phyloP scores from a whole-genome alignment of 1,140 invertebrate genomes.

The Oscheius sp. region DNA sequence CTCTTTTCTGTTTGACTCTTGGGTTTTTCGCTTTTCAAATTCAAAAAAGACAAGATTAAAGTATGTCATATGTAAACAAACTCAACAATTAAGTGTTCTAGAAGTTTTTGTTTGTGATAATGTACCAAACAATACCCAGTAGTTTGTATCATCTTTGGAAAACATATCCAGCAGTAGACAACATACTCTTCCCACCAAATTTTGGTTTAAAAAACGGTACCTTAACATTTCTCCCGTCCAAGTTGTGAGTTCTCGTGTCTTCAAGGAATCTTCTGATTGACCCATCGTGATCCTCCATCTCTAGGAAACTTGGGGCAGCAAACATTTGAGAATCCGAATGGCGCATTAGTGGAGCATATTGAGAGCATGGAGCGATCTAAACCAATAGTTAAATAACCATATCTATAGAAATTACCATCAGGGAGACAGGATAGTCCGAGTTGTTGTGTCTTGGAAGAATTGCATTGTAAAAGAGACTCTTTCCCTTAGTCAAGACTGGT shows the following conservation, averaged over 20 bases:
- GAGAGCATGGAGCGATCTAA: conserved; percentile 40
- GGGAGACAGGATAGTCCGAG: conserved; percentile 29
- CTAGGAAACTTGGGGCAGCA: conserved; percentile 34
- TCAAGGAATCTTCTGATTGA: conserved; percentile 35
- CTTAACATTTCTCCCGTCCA: conserved; percentile 29
- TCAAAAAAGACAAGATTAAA: no score
- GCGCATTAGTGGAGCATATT: conserved; percentile 44
- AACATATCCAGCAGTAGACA: no score
- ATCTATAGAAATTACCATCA: conserved; percentile 13
- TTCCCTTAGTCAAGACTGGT: conserved; percentile 27
- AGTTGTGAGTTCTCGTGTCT: conserved; percentile 36
- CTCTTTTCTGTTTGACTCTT: no score
- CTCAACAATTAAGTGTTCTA: no score
- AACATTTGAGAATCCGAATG: conserved; percentile 36
- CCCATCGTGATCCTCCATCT: conserved; percentile 41
- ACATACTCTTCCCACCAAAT: no score
- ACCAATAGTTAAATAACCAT: not conserved
- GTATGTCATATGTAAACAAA: no score
- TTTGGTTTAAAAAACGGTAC: not conserved
- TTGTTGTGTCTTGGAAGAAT: conserved; percentile 22
- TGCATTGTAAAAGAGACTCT: conserved; percentile 31
- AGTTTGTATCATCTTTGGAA: no score
- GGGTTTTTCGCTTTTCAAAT: no score
- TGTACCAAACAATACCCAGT: no score
- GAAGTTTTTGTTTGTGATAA: no score